A percentile compares a stretch with the other conserved stretches of the same genome.
Conservation (phyloP, 1,140 invertebrate genomes). For the Diploscapter pachys region DNA sequence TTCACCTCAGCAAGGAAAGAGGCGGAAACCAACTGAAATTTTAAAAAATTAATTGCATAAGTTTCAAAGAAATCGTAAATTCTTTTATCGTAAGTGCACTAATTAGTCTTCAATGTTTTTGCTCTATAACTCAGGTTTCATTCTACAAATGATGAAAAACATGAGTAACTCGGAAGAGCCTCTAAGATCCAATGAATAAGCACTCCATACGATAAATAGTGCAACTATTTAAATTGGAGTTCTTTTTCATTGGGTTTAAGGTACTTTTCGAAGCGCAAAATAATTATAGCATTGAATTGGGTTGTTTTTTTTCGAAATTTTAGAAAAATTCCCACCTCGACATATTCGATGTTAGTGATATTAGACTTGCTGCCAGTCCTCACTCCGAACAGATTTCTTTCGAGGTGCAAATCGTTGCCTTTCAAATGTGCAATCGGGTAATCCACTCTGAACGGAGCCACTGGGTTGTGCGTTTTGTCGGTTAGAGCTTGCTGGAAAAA, state of each 20-base stretch:
- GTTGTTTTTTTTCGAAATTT: too few species aligned
- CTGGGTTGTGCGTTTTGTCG: conserved; percentile 19
- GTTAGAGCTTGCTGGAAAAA: conserved; percentile 30
- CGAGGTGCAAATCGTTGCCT: conserved; percentile 49
- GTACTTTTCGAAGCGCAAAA: too few species aligned
- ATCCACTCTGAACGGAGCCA: conserved; percentile 21
- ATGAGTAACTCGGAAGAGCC: too few species aligned
- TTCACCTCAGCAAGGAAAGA: conserved; percentile 17
- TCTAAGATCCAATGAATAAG: too few species aligned
- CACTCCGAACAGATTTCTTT: conserved; percentile 52
- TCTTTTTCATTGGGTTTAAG: too few species aligned
- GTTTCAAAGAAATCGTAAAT: neutral
- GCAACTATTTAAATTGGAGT: too few species aligned
- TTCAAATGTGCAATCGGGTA: conserved; percentile 49
- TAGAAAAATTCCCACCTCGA: conserved; percentile 37
- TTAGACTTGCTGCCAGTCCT: neutral
- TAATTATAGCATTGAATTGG: too few species aligned
- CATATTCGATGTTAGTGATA: conserved; percentile 44
- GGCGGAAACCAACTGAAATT: conserved; percentile 10
- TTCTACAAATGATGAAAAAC: too few species aligned
- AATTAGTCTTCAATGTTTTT: neutral
- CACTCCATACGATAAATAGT: too few species aligned
- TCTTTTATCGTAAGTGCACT: neutral
- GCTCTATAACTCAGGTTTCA: too few species aligned
- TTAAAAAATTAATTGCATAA: neutral